Evolutionary conservation across 2,888 invertebrate species (phyloP), one percentile per base, ranked within the genome.

Genomic region (Philopedon plagiatum): DNA sequence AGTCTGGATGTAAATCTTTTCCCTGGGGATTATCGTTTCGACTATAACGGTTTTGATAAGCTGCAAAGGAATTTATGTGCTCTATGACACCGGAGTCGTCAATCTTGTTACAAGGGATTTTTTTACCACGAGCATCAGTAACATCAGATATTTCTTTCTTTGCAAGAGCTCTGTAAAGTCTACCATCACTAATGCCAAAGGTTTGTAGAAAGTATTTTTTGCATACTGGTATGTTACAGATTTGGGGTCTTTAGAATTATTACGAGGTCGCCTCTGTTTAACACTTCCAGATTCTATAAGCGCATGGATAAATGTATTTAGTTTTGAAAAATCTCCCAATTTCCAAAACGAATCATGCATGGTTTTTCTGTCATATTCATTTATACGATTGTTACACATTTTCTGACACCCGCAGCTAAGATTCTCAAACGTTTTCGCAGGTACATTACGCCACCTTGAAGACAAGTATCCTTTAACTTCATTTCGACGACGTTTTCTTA

Each of bases 1-100:
- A 46, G 11, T 70, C 15, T 1, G 65, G 39, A 39, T 51, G 9
- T 19, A 75, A 29, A 49, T 73, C 73, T 62, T 74, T 75, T 51
- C 73, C 67, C 19, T 71, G 62, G 9, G 67, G 67, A 15, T 71
- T 75, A 39, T 75, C 66, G 18, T 21, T 32, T 46, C 75, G 58
- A 5, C 61, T 71, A 37, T 74, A 74, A 54, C 74, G 67, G 2
- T 54, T 62, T 76, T 49, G 76, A 71, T 26, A 77, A 23, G 63
- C 32, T 18, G 39, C 39, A 7, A 58, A 58, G 3, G 58, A 37
- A 9, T 57, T 34, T 13, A 57, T 34, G 34, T 57, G 57, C 13
- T 15, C 34, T 15, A 34, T 32, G 34, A 57, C 58, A 54, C 15
- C 54, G 5, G 29, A 29, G 32, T 54, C 29, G 7, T 54, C 13